Conservation (phyloP, 2,113 vertebrate species). For the Lates calcarifer region DNA sequence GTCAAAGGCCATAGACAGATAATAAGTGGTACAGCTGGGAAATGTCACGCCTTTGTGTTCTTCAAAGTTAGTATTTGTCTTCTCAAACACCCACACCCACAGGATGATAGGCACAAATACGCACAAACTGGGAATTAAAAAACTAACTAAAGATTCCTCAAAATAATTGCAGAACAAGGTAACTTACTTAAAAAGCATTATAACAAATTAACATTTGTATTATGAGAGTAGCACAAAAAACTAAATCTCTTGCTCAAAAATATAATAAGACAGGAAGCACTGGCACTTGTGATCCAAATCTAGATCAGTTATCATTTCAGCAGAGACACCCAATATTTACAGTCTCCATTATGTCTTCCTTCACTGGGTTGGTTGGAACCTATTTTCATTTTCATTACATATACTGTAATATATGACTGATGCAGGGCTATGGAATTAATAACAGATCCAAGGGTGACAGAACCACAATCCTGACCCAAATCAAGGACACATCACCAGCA, state of each 20-base stretch:
- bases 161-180: neutral
- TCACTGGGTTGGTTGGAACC: neutral
- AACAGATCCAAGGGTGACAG: constrained; percentile 6
- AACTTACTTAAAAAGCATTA: neutral
- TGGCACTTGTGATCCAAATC: neutral
- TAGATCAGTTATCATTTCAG: neutral
- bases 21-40: neutral
- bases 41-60: constrained; percentile 2
- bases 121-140: neutral
- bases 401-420: constrained; percentile 1
- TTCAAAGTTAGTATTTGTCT: neutral
- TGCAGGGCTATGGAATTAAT: neutral
- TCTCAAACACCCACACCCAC: constrained; percentile 15
- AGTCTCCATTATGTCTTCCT: neutral
- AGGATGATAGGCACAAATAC: constrained; percentile 4
- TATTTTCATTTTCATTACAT: constrained; percentile 5
- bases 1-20: neutral
- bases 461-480: neutral
- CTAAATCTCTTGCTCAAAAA: neutral
- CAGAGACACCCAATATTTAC: neutral
- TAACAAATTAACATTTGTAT: neutral
- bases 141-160: neutral
- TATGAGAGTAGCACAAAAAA: neutral
- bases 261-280: neutral
- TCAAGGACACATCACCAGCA: constrained; percentile 5